phyloP scores from a whole-genome alignment of 2,888 invertebrate species.

The Selenia dentaria region DNA sequence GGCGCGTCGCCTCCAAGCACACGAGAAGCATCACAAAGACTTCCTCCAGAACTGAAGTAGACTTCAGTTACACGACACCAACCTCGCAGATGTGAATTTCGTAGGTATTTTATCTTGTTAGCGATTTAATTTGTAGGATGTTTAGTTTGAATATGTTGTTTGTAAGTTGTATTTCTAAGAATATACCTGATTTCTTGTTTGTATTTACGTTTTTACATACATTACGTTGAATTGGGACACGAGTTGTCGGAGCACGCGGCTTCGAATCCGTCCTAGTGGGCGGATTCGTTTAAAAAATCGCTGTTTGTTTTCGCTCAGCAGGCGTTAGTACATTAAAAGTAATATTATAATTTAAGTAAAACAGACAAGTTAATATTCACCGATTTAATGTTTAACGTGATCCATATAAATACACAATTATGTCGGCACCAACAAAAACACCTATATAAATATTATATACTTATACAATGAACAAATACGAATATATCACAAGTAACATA shows the following conservation, averaged over 20 bases:
- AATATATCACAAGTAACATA: conserved; percentile 62
- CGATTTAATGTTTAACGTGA: conserved; percentile 40
- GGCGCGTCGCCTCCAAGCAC: conserved; percentile 54
- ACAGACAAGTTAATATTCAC: too few relatives aligned
- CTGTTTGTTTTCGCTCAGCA: too few relatives aligned
- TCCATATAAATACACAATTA: conserved; percentile 32
- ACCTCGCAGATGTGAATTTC: conserved; percentile 46
- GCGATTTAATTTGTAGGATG: conserved; percentile 48
- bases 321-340: too few relatives aligned
- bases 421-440: conserved; percentile 35
- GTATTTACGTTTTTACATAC: background rate
- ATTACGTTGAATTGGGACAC: too few relatives aligned
- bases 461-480: conserved; percentile 48
- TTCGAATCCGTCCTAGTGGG: too few relatives aligned
- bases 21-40: conserved; percentile 33
- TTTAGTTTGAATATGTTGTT: conserved; percentile 45
- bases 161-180: conserved; percentile 66
- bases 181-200: conserved; percentile 33
- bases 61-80: conserved; percentile 50
- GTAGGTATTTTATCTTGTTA: conserved; percentile 43
- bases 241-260: too few relatives aligned
- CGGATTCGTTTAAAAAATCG: too few relatives aligned
- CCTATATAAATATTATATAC: conserved; percentile 38
- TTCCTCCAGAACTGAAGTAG: conserved; percentile 52
- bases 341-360: too few relatives aligned